These are phyloP conservation scores for Aphis craccivora DNA, from an alignment of 1,140 invertebrate species.

Conservation along the genomic window DNA sequence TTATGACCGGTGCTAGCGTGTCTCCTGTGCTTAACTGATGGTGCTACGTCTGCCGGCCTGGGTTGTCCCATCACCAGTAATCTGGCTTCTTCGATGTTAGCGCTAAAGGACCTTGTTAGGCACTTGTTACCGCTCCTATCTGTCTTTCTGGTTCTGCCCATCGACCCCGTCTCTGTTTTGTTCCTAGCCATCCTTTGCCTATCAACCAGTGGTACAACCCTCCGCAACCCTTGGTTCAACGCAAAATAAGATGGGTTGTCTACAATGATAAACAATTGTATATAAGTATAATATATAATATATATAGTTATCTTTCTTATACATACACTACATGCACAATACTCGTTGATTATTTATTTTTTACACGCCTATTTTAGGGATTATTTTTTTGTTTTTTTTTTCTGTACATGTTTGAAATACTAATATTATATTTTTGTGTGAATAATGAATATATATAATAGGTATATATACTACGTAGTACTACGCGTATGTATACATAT, in stretches of 20 bases:
- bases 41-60: slow-evolving; percentile 46
- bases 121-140: slow-evolving; percentile 47
- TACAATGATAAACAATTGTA: slow-evolving; percentile 32
- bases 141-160: slow-evolving; percentile 46
- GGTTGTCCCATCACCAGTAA: slow-evolving; percentile 53
- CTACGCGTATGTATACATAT: not conserved
- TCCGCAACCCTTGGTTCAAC: slow-evolving; percentile 35
- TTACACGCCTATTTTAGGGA: slow-evolving; percentile 32
- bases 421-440: slow-evolving; percentile 35
- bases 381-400: slow-evolving; percentile 6
- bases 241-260: slow-evolving; percentile 54
- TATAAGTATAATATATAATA: not conserved
- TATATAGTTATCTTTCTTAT: not conserved
- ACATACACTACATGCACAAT: not conserved
- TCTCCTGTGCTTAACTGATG: slow-evolving; percentile 46
- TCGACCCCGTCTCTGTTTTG: slow-evolving; percentile 37
- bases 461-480: not conserved
- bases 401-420: slow-evolving; percentile 37
- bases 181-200: slow-evolving; percentile 48
- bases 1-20: slow-evolving; percentile 48
- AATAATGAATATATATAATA: not conserved
- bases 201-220: slow-evolving; percentile 14
- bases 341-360: slow-evolving; percentile 49
- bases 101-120: slow-evolving; percentile 47
- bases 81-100: slow-evolving; percentile 50